Evolutionary conservation across 2,888 invertebrate species (phyloP).

Genomic region (Hypercompe scribonia): DNA sequence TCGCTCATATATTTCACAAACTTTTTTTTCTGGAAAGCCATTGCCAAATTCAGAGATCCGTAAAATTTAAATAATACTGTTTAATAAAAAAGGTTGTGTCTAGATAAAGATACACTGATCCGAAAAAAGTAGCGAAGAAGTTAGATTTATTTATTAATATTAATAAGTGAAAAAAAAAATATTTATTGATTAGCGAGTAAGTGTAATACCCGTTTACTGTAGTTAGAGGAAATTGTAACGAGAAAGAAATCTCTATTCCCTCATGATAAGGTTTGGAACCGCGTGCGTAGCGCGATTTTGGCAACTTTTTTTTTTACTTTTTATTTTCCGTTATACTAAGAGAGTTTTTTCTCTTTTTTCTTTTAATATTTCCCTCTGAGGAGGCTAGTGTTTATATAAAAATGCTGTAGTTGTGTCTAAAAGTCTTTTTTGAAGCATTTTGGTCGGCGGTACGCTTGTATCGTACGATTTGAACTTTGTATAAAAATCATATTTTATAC

Average conservation of each 20-base stretch:
- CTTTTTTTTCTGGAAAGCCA: conserved; percentile 62
- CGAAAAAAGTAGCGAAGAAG: conserved; percentile 72
- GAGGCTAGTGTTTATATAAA: conserved; percentile 60
- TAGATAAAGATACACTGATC: conserved; percentile 80
- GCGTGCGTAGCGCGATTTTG: conserved; percentile 52
- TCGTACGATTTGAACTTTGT: conserved; percentile 76
- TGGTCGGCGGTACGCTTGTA: conserved; percentile 61
- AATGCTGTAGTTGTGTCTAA: conserved; percentile 49
- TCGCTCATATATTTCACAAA: conserved; percentile 59
- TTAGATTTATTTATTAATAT: conserved; percentile 82
- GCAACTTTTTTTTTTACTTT: conserved; percentile 33
- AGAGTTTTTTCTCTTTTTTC: conserved; percentile 49
- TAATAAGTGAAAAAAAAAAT: conserved; percentile 82
- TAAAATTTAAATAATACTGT: conserved; percentile 72
- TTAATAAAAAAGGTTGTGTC: conserved; percentile 83
- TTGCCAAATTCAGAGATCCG: conserved; percentile 79
- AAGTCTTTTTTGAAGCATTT: conserved; percentile 83
- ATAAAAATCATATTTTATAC: conserved; percentile 84
- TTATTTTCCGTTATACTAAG: conserved; percentile 30
- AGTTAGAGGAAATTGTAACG: conserved; percentile 65
- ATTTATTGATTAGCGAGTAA: conserved; percentile 81
- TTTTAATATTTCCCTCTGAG: conserved; percentile 50
- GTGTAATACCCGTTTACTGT: conserved; percentile 83
- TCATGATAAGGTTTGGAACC: conserved; percentile 49
- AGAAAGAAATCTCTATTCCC: conserved; percentile 54